Evolutionary conservation across 2,113 vertebrate species (phyloP), one percentile per base, ranked within the genome.

Genomic region (Crypturellus undulatus): DNA sequence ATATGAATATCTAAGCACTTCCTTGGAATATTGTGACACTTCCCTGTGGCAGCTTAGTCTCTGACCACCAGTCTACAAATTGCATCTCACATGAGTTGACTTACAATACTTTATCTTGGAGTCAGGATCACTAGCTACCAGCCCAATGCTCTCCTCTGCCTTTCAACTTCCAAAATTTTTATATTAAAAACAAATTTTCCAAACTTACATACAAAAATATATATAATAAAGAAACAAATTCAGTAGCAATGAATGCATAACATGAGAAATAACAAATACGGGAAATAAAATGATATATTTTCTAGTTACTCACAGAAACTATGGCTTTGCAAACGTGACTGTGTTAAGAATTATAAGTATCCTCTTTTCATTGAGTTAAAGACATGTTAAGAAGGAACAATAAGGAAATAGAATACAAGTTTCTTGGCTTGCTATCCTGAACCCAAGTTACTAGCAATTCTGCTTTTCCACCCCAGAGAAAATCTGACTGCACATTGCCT

Each of bases 181-280:
- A 11, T 9, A 3, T 43, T 51, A 60, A 77, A 67, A 71, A n/a
- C 6, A 71, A 62, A 38, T 32, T 43, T 40, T 38, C 22, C 32
- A 56, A 49, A 72, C 11, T 8, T 45, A 14, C 19, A n/a, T 10
- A 36, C 56, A 38, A 30, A 63, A 12, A 17, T 32, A 3, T 72
- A 43, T 64, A 71, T 60, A 4, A 16, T 36, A 8, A 24, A 56
- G 17, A 28, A 87, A 60, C 25, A 85, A 65, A 6, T 49, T 73
- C n/a, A 47, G 28, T 69, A 83, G 19, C 0, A 3, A 64, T 4
- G 3, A 6, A 15, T 6, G 28, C 1, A 9, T 26, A 54, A 36
- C 0, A 38, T 59, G 6, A 38, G 56, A 86, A 79, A 65, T 24
- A 5, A 6, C n/a, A 92, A 87, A 88, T 47, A 43, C 87, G 68